phyloP scores from a whole-genome alignment of 2,113 vertebrate species.

The Opisthocomus hoazin region DNA sequence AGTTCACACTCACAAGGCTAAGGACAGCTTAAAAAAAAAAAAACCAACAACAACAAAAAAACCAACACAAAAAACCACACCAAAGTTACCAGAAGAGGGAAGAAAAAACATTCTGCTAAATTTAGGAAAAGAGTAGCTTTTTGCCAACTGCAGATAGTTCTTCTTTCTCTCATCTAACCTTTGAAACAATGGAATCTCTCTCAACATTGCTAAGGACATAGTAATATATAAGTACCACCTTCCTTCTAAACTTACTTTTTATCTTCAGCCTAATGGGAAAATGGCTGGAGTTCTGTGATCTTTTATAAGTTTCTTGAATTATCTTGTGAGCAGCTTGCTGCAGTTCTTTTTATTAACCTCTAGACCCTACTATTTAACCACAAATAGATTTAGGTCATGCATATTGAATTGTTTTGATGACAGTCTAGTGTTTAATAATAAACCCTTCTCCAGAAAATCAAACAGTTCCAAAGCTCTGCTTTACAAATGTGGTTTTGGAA shows the following conservation, averaged over 20 bases:
- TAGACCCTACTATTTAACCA: slow-evolving; percentile 57
- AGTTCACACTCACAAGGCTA: background rate
- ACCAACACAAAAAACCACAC: background rate
- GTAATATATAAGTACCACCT: background rate
- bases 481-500: slow-evolving; percentile 39
- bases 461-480: slow-evolving; percentile 42
- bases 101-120: background rate
- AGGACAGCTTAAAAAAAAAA: background rate
- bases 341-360: slow-evolving; percentile 48
- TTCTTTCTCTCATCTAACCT: background rate
- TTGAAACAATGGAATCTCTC: background rate
- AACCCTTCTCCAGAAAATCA: slow-evolving; percentile 39
- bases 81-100: background rate
- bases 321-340: slow-evolving; percentile 38
- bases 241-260: background rate
- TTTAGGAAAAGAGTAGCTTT: background rate
- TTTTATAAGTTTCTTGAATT: slow-evolving; percentile 10
- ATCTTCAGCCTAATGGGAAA: background rate
- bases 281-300: background rate
- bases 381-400: slow-evolving; percentile 47
- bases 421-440: slow-evolving; percentile 40
- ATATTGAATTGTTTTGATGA: slow-evolving; percentile 58
- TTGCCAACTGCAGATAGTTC: background rate
- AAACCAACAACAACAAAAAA: background rate
- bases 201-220: background rate